phyloP scores from a whole-genome alignment of 2,113 vertebrate genomes.

The Datnioides undecimradiatus region DNA sequence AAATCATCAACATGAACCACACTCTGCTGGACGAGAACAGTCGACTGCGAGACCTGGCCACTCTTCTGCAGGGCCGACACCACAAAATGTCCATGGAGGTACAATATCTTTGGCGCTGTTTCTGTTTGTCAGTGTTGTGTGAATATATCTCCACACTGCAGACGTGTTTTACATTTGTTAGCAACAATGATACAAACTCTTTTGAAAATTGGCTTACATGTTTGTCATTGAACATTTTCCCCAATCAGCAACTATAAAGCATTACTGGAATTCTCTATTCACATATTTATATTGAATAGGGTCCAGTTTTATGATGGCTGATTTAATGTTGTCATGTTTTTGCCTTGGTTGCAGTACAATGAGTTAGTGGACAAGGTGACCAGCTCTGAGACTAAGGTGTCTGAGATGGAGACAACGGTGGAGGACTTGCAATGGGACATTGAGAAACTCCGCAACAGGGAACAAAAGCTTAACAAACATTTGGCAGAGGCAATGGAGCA shows the following conservation, averaged over 20 bases:
- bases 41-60: conserved; percentile 89
- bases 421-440: conserved; percentile 97
- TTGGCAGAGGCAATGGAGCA: conserved; percentile 93
- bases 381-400: conserved; percentile 93
- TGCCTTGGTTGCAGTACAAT: conserved; percentile 83
- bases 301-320: no score
- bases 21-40: conserved; percentile 88
- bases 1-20: conserved; percentile 74
- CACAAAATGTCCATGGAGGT: conserved; percentile 95
- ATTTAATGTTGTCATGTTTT: not conserved
- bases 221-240: no score
- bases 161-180: no score
- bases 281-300: no score
- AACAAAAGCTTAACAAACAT: conserved; percentile 94
- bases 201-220: no score
- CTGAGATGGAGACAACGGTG: conserved; percentile 95
- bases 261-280: no score
- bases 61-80: conserved; percentile 90
- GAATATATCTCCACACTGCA: not conserved
- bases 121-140: not conserved
- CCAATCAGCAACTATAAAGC: no score
- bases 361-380: conserved; percentile 94
- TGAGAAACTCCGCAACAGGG: conserved; percentile 92
- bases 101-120: not conserved
- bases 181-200: no score